Percentiles rank a stretch among this genome's conserved stretches.
Evolutionary conservation across 1,140 invertebrate species (phyloP).

Genomic region (Sitobion miscanthi): DNA sequence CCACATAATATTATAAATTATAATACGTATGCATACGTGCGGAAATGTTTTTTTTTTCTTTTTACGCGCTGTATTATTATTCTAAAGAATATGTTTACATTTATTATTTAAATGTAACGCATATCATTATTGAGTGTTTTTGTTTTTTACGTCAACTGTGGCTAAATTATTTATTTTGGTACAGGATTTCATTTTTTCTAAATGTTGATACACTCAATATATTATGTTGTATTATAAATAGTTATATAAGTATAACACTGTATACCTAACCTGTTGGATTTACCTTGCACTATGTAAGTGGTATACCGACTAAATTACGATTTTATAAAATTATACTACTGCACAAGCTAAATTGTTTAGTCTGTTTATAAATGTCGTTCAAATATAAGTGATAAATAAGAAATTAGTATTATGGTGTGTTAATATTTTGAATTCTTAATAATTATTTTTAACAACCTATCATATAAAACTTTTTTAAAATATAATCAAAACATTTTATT

Average conservation of each 20-base stretch:
- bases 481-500: too few relatives aligned
- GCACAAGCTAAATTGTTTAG: background rate
- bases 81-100: conserved; percentile 28
- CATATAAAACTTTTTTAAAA: background rate
- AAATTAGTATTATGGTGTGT: background rate
- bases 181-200: background rate
- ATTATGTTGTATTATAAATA: background rate
- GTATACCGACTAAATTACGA: background rate
- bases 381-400: background rate
- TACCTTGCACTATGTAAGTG: background rate
- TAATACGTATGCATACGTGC: background rate
- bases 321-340: background rate
- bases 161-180: background rate
- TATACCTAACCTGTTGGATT: background rate
- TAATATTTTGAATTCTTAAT: too few relatives aligned
- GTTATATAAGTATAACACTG: background rate
- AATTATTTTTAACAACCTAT: background rate
- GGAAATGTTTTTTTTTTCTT: background rate
- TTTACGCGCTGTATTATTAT: background rate
- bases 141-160: background rate
- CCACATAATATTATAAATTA: background rate
- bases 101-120: background rate
- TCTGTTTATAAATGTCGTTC: background rate
- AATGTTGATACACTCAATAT: background rate
- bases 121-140: background rate